Evolutionary conservation across 2,888 invertebrate genomes (phyloP).

Genomic region (Coenonympha glycerion): DNA sequence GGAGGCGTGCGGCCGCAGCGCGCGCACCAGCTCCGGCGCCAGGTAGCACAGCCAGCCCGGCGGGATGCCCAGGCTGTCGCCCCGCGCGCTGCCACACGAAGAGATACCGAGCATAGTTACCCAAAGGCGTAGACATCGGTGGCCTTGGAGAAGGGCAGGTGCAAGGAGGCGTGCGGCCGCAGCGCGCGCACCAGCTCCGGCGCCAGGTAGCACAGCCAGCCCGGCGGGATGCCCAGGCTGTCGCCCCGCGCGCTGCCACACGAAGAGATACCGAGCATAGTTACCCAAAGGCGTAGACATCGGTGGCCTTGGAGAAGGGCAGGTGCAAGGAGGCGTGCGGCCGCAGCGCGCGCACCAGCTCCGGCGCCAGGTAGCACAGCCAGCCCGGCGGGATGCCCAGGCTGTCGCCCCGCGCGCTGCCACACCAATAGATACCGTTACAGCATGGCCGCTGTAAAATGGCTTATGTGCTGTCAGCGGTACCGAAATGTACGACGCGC

Average conservation of each 20-base stretch:
- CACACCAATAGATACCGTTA: too few relatives aligned
- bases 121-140: conserved; percentile 99
- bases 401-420: too few relatives aligned
- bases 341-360: too few relatives aligned
- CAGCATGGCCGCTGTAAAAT: too few relatives aligned
- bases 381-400: too few relatives aligned
- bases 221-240: conserved; percentile 93
- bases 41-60: conserved; percentile 99
- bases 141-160: conserved; percentile 92
- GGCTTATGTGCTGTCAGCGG: too few relatives aligned
- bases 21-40: conserved; percentile 95
- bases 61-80: conserved; percentile 92
- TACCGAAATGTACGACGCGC: too few relatives aligned
- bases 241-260: conserved; percentile 72
- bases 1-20: conserved; percentile 87
- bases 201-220: conserved; percentile 98
- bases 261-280: neutral
- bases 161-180: conserved; percentile 85
- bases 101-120: conserved; percentile 69
- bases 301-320: too few relatives aligned
- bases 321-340: too few relatives aligned
- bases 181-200: conserved; percentile 95
- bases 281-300: too few relatives aligned
- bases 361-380: too few relatives aligned
- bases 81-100: conserved; percentile 49